phyloP scores from a whole-genome alignment of 2,113 vertebrate species.

The Colossoma macropomum region DNA sequence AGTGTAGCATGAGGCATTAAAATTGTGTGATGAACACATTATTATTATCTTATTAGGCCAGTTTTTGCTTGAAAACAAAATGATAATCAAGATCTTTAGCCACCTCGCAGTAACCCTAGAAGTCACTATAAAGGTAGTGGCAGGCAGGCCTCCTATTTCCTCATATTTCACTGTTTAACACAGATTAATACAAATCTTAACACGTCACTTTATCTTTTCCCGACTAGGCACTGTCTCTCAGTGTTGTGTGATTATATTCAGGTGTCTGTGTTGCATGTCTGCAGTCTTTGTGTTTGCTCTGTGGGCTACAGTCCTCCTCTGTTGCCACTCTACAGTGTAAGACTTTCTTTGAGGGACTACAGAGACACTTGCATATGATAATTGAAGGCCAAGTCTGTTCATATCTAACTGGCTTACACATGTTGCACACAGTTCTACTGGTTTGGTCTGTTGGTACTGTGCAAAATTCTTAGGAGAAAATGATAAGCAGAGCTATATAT shows the following conservation, averaged over 20 bases:
- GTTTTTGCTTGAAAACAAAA: conserved; percentile 38
- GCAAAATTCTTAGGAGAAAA: neutral
- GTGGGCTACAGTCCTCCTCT: conserved; percentile 31
- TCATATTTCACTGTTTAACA: conserved; percentile 46
- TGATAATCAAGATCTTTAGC: neutral
- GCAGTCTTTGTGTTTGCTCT: conserved; percentile 57
- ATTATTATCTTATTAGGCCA: conserved; percentile 6
- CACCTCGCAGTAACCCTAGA: neutral
- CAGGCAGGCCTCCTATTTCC: conserved; percentile 19
- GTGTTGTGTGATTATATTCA: conserved; percentile 55
- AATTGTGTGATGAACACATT: conserved; percentile 8
- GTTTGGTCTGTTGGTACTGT: too few species aligned
- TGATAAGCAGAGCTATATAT: too few species aligned
- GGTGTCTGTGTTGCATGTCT: conserved; percentile 60
- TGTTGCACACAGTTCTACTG: neutral
- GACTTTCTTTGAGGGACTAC: neutral
- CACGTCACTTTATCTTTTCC: conserved; percentile 29
- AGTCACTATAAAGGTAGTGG: neutral
- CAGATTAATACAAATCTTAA: conserved; percentile 45
- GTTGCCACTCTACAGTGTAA: conserved; percentile 36
- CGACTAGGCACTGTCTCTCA: conserved; percentile 47
- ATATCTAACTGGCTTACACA: neutral
- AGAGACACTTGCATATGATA: conserved; percentile 27
- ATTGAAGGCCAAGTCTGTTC: conserved; percentile 6
- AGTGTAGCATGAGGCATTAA: conserved; percentile 35